phyloP scores from a whole-genome alignment of 2,113 vertebrate genomes.

The Gallinago undulata region DNA sequence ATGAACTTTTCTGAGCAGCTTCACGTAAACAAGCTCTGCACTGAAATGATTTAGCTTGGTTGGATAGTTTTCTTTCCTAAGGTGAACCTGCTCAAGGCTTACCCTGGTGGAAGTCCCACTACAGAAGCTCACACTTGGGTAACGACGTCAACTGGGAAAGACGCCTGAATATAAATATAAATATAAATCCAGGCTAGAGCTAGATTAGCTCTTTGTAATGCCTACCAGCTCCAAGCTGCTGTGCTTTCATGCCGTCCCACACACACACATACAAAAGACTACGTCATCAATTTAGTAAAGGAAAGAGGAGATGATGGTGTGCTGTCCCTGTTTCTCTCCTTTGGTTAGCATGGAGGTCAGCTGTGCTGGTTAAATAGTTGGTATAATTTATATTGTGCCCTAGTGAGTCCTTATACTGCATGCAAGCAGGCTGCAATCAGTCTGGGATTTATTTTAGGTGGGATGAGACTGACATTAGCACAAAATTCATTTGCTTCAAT shows the following conservation, averaged over 20 bases:
- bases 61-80: neutral
- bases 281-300: neutral
- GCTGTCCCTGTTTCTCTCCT: neutral
- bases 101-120: neutral
- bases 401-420: neutral
- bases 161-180: neutral
- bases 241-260: neutral
- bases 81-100: neutral
- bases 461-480: neutral
- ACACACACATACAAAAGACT: neutral
- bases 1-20: conserved; percentile 47
- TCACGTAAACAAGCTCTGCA: neutral
- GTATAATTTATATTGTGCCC: neutral
- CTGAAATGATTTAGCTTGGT: neutral
- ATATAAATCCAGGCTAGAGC: neutral
- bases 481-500: neutral
- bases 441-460: neutral
- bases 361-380: neutral
- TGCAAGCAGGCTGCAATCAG: neutral
- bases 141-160: neutral
- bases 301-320: neutral
- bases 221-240: neutral
- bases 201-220: neutral
- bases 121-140: neutral
- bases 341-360: neutral